A percentile compares a stretch with the other conserved stretches of the same genome.
phyloP scores from a whole-genome alignment of 2,888 invertebrate genomes.

The Drepanosiphum platanoidis region DNA sequence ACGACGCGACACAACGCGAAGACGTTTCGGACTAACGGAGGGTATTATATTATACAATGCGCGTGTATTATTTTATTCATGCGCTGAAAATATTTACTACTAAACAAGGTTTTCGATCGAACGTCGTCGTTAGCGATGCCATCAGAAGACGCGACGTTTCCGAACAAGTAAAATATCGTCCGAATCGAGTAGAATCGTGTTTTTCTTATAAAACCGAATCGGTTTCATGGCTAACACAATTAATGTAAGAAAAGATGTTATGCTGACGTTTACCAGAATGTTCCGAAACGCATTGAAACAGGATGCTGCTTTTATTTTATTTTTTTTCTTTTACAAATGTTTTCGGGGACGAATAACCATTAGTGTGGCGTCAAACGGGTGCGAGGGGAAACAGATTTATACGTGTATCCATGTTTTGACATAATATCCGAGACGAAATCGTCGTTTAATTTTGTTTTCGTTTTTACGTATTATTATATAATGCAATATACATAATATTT shows the following conservation, averaged over 20 bases:
- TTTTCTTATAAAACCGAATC: not conserved
- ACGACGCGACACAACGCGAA: too few species aligned
- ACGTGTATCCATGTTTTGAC: conserved; percentile 34
- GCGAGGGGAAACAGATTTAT: conserved; percentile 46
- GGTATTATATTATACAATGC: too few species aligned
- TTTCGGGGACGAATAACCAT: conserved; percentile 50
- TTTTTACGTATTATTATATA: not conserved
- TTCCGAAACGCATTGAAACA: conserved; percentile 12
- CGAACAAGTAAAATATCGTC: not conserved
- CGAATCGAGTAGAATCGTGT: not conserved
- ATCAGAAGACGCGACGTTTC: not conserved
- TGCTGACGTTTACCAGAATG: conserved; percentile 24
- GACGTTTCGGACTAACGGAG: too few species aligned
- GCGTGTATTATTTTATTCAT: too few species aligned
- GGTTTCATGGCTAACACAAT: not conserved
- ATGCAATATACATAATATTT: not conserved
- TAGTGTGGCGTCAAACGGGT: conserved; percentile 56
- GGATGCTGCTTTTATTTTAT: conserved; percentile 9
- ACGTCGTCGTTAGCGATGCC: not conserved
- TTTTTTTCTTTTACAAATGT: not conserved
- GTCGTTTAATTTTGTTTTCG: conserved; percentile 49
- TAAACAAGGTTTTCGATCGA: not conserved
- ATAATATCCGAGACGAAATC: conserved; percentile 54
- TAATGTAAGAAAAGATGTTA: conserved; percentile 1
- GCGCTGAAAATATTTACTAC: too few species aligned